Conservation (phyloP, 2,797 vertebrate species). For the Scleropages formosus region DNA sequence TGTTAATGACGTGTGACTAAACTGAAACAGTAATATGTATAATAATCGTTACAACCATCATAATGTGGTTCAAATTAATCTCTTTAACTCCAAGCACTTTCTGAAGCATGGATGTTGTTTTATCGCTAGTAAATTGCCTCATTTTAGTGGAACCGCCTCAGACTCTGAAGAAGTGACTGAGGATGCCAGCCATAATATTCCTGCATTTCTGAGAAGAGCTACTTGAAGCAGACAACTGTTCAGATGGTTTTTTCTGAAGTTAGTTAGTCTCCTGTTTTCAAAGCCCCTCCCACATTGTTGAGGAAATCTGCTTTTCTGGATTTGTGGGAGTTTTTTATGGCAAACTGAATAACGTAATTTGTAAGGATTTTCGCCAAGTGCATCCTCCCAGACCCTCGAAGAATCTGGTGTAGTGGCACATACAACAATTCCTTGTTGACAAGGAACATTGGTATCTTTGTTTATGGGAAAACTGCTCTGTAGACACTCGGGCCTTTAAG, state of each 20-base stretch:
- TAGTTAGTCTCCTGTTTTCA: too few relatives aligned
- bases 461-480: constrained; percentile 3
- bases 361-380: too few relatives aligned
- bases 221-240: too few relatives aligned
- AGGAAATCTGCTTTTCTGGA: too few relatives aligned
- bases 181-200: background rate
- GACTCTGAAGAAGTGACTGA: background rate
- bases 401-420: too few relatives aligned
- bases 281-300: too few relatives aligned
- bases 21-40: background rate
- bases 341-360: too few relatives aligned
- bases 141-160: background rate
- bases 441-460: too few relatives aligned
- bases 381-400: too few relatives aligned
- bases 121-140: constrained; percentile 8
- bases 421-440: too few relatives aligned
- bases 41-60: background rate
- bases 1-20: constrained; percentile 18
- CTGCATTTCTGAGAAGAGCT: background rate
- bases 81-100: constrained; percentile 5
- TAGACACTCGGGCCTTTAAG: constrained; percentile 1
- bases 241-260: too few relatives aligned
- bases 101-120: background rate
- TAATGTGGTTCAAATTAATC: constrained; percentile 18
- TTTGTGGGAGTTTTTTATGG: too few relatives aligned